phyloP scores from a whole-genome alignment of 2,888 invertebrate species.

The Drosophila flavopinicola region DNA sequence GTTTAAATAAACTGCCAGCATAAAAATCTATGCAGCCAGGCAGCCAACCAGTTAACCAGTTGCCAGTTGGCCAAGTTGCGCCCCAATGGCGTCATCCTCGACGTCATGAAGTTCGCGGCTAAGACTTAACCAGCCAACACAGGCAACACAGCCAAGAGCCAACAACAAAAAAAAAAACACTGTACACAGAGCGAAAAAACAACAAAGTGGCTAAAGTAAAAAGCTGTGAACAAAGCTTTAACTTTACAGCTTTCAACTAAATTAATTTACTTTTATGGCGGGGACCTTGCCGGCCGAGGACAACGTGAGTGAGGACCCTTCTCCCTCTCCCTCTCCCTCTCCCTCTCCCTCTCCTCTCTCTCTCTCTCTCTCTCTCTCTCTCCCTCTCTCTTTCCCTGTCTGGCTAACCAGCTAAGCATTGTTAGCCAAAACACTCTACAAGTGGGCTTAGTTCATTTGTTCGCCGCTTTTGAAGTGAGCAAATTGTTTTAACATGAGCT shows the following conservation, averaged over 20 bases:
- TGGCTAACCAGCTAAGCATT: conserved; percentile 44
- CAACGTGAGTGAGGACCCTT: conserved; percentile 33
- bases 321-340: too few relatives aligned
- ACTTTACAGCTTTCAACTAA: conserved; percentile 83
- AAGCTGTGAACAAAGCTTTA: conserved; percentile 79
- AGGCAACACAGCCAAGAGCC: conserved; percentile 7
- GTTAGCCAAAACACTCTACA: conserved; percentile 32
- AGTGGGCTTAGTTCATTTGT: conserved; percentile 21
- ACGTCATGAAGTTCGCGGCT: conserved; percentile 41
- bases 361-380: too few relatives aligned
- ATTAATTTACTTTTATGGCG: conserved; percentile 82
- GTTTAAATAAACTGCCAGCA: conserved; percentile 59
- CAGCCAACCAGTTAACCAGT: not conserved
- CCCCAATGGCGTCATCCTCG: conserved; percentile 45
- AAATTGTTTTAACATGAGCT: not conserved
- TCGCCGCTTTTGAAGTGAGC: not conserved
- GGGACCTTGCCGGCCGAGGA: conserved; percentile 29
- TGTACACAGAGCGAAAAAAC: conserved; percentile 10
- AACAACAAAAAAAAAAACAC: conserved; percentile 5
- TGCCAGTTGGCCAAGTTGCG: conserved; percentile 24
- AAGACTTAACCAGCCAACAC: conserved; percentile 30
- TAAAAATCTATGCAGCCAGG: conserved; percentile 53
- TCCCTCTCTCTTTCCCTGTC: not conserved
- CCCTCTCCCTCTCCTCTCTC: too few relatives aligned
- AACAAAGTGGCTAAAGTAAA: conserved; percentile 56